Base-by-base conservation (phyloP, 2,888 invertebrate species). In the Fragum whitleyi region DNA sequence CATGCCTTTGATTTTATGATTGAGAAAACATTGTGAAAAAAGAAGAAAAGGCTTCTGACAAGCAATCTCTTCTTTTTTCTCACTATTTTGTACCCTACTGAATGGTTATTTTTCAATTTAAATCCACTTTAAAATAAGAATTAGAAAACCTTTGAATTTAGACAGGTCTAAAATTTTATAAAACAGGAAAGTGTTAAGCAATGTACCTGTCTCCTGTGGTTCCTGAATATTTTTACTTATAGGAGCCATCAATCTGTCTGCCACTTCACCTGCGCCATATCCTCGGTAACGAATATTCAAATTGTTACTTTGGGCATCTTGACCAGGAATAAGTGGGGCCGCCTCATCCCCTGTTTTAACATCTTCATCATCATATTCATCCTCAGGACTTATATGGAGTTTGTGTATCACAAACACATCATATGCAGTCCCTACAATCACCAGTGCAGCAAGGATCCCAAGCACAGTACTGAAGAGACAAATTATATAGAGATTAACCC, bases 341-440 rank as follows among this genome's bases (percentile, higher is more conserved):
- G 73, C 65, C 36, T 79, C 78, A n/a, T 77, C 73, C 0, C 29
- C 42, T 47, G 19, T 14, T 55, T 6, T 32, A 19, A 21, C 32
- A 55, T 55, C 14, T 9, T 67, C 71, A 9, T 72, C 81, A n/a
- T n/a, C 32, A 19, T 29, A 26, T 16, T 51, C 29, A 3, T 69
- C 70, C 9, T 72, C 81, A 5, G 59, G 29, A 19, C 42, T 39
- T 2, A 42, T 32, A 53, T 85, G 85, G 16, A 85, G 76, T 75
- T 79, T 67, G 36, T 86, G 87, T 28, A 87, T 77, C 29, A 77
- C 76, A 57, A 87, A 74, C 0, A 86, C 71, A 70, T 87, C 87
- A 62, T 86, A 87, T 5, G 72, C 51, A 28, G 85, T 87, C 21
- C 84, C 84, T 0, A 74, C 36, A 0, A 84, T 62, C 42, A 87